These are phyloP conservation scores for Gymnocheta viridis DNA, from an alignment of 2,888 invertebrate genomes.

Conservation along the genomic window DNA sequence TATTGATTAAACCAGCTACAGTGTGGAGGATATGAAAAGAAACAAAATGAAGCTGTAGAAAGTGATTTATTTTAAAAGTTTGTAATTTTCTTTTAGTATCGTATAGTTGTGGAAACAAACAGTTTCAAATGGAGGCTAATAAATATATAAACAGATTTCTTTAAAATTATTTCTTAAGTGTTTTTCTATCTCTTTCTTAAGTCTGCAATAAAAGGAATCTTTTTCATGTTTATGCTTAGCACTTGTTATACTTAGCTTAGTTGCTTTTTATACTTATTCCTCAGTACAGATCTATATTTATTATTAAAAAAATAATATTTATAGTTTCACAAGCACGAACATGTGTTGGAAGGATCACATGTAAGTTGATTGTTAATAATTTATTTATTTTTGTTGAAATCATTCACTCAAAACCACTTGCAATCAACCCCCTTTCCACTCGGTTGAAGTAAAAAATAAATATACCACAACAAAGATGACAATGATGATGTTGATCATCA, in stretches of 20 bases:
- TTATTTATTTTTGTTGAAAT: constrained; percentile 4
- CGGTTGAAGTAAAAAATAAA: not conserved
- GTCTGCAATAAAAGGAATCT: too few relatives aligned
- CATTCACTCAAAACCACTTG: constrained; percentile 30
- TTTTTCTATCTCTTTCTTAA: too few relatives aligned
- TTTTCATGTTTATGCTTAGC: too few relatives aligned
- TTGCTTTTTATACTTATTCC: not conserved
- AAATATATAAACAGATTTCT: too few relatives aligned
- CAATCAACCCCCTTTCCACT: not conserved
- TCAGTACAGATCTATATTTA: not conserved
- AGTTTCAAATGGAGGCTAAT: too few relatives aligned
- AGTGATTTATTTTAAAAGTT: not conserved
- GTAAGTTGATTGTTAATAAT: constrained; percentile 44
- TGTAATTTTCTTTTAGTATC: too few relatives aligned
- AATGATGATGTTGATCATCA: constrained; percentile 34
- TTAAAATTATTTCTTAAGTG: too few relatives aligned
- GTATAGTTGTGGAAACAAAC: too few relatives aligned
- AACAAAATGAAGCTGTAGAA: not conserved
- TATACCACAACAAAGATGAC: constrained; percentile 3
- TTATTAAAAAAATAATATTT: constrained; percentile 32
- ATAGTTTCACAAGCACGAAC: constrained; percentile 1
- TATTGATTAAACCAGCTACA: not conserved
- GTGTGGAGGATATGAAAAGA: not conserved
- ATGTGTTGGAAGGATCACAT: constrained; percentile 13
- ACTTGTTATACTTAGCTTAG: not conserved